These are phyloP conservation scores for Exaiptasia diaphana DNA, from an alignment of 64 coral and sea anemone genomes.

Conservation along the genomic window DNA sequence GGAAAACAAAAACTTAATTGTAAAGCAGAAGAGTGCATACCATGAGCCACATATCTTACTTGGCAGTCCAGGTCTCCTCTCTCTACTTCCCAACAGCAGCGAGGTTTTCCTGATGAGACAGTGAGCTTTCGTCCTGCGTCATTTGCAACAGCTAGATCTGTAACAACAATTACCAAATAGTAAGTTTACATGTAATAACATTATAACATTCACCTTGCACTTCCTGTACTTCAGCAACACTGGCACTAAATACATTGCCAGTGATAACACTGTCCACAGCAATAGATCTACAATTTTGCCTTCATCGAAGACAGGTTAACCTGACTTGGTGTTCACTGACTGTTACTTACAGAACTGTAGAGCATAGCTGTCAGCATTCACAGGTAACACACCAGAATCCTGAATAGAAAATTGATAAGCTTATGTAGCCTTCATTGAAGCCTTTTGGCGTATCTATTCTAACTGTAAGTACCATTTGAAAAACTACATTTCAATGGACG, in stretches of 20 bases:
- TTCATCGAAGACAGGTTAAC: background rate
- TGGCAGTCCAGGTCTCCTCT: conserved; percentile 73
- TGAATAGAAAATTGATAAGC: background rate
- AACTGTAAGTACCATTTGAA: background rate
- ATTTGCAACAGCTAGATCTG: conserved; percentile 67
- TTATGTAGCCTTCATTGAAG: background rate
- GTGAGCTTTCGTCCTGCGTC: conserved; percentile 29
- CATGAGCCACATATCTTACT: conserved; percentile 3
- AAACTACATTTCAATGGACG: background rate
- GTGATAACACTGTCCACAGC: background rate
- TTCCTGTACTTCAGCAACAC: background rate
- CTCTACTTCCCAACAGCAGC: conserved; percentile 82
- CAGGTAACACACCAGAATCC: conserved; percentile 64
- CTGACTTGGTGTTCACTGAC: background rate
- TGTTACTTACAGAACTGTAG: conserved; percentile 85
- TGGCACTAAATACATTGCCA: background rate
- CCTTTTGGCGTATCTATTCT: background rate
- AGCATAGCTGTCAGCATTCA: conserved; percentile 68
- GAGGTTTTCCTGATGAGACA: conserved; percentile 58
- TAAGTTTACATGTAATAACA: background rate
- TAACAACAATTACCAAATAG: background rate
- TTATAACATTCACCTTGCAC: too few species aligned
- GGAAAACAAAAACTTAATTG: background rate
- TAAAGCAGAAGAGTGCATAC: background rate
- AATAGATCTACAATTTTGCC: background rate